Conservation (phyloP, 2,888 invertebrate species). For the Agrilus mali region DNA sequence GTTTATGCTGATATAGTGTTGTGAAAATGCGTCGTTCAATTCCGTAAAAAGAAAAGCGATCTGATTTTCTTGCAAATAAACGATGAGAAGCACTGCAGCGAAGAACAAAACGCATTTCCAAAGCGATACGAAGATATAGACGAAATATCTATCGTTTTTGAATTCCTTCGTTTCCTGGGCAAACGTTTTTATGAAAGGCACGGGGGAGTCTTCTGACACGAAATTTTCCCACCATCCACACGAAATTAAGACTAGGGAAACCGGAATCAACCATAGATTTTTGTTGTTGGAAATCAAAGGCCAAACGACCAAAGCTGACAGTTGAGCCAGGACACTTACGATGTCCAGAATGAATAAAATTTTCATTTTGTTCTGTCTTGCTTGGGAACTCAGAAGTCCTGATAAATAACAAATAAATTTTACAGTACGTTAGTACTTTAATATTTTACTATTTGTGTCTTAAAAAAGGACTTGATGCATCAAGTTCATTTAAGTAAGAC, state of each 20-base stretch:
- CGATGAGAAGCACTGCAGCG: constrained; percentile 42
- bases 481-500: too few species aligned
- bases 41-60: constrained; percentile 38
- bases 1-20: constrained; percentile 39
- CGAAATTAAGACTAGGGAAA: constrained; percentile 55
- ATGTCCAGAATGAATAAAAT: constrained; percentile 38
- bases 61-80: constrained; percentile 35
- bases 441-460: background rate
- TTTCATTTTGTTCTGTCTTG: constrained; percentile 22
- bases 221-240: constrained; percentile 81
- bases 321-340: constrained; percentile 49
- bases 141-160: constrained; percentile 47
- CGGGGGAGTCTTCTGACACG: constrained; percentile 35
- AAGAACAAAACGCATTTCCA: constrained; percentile 70
- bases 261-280: constrained; percentile 47
- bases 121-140: constrained; percentile 58
- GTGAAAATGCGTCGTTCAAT: constrained; percentile 36
- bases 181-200: constrained; percentile 28
- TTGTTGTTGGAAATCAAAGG: constrained; percentile 41
- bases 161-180: constrained; percentile 27
- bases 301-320: constrained; percentile 56
- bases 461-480: too few species aligned
- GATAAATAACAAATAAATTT: constrained; percentile 27
- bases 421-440: too few species aligned
- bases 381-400: constrained; percentile 43